Percentiles rank a stretch among this genome's conserved stretches.
These are phyloP conservation scores for Protaetia brevitarsis DNA, from an alignment of 1,140 invertebrate species.

Conservation along the genomic window DNA sequence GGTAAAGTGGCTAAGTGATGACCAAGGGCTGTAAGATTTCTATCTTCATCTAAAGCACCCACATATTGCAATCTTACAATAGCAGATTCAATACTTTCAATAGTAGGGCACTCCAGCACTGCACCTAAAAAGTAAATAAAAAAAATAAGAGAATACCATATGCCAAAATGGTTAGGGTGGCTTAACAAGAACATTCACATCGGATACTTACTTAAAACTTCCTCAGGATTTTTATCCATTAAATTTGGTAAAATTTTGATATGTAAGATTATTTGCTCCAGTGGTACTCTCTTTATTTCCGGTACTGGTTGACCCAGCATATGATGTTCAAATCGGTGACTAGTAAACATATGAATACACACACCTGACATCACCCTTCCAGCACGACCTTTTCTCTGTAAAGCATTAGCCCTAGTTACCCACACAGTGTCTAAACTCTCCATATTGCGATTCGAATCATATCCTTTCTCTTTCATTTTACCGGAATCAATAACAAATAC, in stretches of 20 bases:
- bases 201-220: slow-evolving; percentile 58
- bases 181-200: slow-evolving; percentile 1
- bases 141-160: background rate
- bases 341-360: slow-evolving; percentile 77
- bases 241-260: slow-evolving; percentile 79
- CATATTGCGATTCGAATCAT: slow-evolving; percentile 82
- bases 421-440: slow-evolving; percentile 76
- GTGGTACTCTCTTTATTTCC: slow-evolving; percentile 79
- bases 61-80: slow-evolving; percentile 75
- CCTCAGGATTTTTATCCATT: slow-evolving; percentile 60
- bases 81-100: slow-evolving; percentile 73
- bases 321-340: slow-evolving; percentile 62
- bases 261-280: slow-evolving; percentile 84
- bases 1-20: slow-evolving; percentile 85
- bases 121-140: slow-evolving; percentile 48
- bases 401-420: slow-evolving; percentile 76
- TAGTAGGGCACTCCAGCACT: slow-evolving; percentile 77
- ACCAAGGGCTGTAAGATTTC: slow-evolving; percentile 83
- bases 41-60: slow-evolving; percentile 78
- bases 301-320: slow-evolving; percentile 70
- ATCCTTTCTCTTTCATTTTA: slow-evolving; percentile 86
- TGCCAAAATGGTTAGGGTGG: background rate
- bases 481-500: slow-evolving; percentile 89
- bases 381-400: slow-evolving; percentile 80
- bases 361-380: slow-evolving; percentile 86